Base-by-base conservation (phyloP, 1,140 invertebrate genomes). In the Reticulitermes speratus region DNA sequence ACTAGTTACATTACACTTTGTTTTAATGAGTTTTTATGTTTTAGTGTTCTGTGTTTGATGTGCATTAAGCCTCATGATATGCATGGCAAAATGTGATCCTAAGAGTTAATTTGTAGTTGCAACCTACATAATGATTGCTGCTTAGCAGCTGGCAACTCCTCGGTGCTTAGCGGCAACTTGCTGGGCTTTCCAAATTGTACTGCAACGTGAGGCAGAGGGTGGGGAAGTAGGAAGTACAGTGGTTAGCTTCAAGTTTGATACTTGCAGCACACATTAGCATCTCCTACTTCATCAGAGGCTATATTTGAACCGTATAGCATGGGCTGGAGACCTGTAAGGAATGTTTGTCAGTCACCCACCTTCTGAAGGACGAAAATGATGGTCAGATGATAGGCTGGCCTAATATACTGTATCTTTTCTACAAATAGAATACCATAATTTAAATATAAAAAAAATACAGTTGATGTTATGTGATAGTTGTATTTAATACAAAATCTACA, bases 381-480 rank as follows among this genome's bases (percentile, higher is more conserved):
- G 83, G 86, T 83, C 86, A 83, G 86, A 86, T 86, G 86, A 83
- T 84, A 83, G 82, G 83, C 86, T 86, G 86, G 55, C 85, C 85
- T 85, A 85, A 85, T 85, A 85, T 85, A 85, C 59, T 85, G 85
- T 87, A 86, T 86, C 86, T 87, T 87, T 87, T 86, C 86, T 87
- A 87, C 85, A 87, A 83, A 86, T 87, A 87, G 87, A 86, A 85
- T 87, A 86, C 82, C 85, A 86, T 81, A 59, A 86, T 87, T 87
- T 85, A 87, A 81, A 86, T 86, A 86, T 86, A 86, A 65, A 87
- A 86, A 86, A 87, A 87, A 87, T 84, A 82, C 59, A 85, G 87
- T 88, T 87, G 86, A 88, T 88, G 87, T 88, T 88, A 88, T 88
- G 87, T 88, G 87, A 88, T 88, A 88, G 87, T 87, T 88, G 87